Conservation (phyloP, 2,113 vertebrate genomes). For the Rhinolophus sinicus region DNA sequence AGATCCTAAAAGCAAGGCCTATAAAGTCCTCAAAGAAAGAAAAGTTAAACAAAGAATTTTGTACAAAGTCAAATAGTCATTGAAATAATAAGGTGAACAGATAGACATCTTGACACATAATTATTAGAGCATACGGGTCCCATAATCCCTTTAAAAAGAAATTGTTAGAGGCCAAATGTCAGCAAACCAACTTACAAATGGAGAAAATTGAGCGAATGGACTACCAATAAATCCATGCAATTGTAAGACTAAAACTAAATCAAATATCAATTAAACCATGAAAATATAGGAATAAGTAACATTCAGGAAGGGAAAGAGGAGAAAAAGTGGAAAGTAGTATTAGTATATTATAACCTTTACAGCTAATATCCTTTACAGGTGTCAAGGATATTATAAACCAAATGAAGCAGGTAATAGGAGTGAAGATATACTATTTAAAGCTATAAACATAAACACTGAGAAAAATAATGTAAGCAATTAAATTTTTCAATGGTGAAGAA, state of each 20-base stretch:
- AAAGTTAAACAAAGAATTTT: slow-evolving; percentile 9
- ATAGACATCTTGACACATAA: neutral
- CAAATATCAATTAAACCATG: neutral
- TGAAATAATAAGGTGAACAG: neutral
- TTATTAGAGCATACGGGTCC: neutral
- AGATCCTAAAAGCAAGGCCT: neutral
- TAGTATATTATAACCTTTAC: neutral
- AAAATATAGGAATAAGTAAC: neutral
- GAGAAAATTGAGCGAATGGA: slow-evolving; percentile 32
- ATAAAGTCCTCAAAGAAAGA: neutral
- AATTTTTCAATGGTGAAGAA: neutral
- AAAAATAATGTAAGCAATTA: neutral
- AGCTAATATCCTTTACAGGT: neutral
- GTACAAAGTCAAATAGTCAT: neutral
- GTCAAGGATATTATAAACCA: neutral
- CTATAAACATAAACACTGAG: neutral
- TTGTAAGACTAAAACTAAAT: neutral
- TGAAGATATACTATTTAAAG: neutral
- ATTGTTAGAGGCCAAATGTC: slow-evolving; percentile 20
- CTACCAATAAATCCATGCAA: neutral
- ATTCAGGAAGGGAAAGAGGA: neutral
- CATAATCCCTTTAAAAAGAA: slow-evolving; percentile 34
- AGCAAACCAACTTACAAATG: neutral
- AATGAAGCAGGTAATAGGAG: neutral
- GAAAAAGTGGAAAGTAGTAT: neutral